These are phyloP conservation scores for Brenthis daphne DNA, from an alignment of 2,888 invertebrate genomes.

Conservation along the genomic window DNA sequence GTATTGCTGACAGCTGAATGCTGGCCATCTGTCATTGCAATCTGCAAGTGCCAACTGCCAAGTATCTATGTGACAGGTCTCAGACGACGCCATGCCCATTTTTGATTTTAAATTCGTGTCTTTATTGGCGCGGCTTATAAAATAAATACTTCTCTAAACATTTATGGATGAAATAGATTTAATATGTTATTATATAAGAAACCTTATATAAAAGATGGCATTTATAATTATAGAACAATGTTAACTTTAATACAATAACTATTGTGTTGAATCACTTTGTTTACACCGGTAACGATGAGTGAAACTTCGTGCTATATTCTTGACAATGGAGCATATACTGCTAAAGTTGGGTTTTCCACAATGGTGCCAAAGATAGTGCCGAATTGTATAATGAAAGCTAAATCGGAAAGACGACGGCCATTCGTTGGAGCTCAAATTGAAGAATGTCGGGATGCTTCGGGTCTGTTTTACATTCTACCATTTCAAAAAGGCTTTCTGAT, in stretches of 20 bases:
- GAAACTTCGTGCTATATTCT: conserved; percentile 84
- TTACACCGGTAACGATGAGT: conserved; percentile 52
- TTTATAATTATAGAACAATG: too few relatives aligned
- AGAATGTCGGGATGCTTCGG: conserved; percentile 97
- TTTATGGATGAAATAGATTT: too few relatives aligned
- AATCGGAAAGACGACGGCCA: conserved; percentile 95
- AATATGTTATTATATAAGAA: not conserved
- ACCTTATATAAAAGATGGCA: not conserved
- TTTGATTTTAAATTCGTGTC: too few relatives aligned
- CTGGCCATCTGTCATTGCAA: too few relatives aligned
- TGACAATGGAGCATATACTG: conserved; percentile 94
- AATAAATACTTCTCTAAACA: too few relatives aligned
- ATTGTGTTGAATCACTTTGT: not conserved
- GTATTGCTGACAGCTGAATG: too few relatives aligned
- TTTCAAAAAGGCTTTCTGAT: conserved; percentile 97
- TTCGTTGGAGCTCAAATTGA: conserved; percentile 97
- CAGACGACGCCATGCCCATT: too few relatives aligned
- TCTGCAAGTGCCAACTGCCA: too few relatives aligned
- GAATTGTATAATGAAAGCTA: conserved; percentile 99
- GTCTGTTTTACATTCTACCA: conserved; percentile 95
- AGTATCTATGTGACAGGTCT: too few relatives aligned
- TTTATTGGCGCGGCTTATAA: not conserved
- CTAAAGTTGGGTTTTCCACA: conserved; percentile 91
- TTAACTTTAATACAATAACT: too few relatives aligned
- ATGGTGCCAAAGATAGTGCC: conserved; percentile 90